Evolutionary conservation across 2,888 invertebrate species (phyloP), one percentile per base, ranked within the genome.

Genomic region (Scrobipalpa costella): DNA sequence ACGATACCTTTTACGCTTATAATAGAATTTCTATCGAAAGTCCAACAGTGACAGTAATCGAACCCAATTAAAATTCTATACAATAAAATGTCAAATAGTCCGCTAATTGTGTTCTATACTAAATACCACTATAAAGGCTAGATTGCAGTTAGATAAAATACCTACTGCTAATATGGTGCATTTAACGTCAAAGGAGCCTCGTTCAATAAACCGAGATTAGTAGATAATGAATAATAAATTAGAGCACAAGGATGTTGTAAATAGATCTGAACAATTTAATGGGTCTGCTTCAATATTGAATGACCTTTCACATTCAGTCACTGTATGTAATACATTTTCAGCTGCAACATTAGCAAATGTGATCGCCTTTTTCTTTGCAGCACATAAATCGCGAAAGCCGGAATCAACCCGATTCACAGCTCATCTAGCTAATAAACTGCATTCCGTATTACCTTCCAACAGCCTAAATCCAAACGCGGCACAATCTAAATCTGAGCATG

Each of bases 401-500:
- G 44, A n/a, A 44, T n/a, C 15, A 9, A 15, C 44, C n/a, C 44
- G 44, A 44, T 44, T 44, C 44, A 44, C 44, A 44, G 44, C 44
- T 44, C 44, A 44, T 44, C 44, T 44, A 44, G n/a, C 44, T 55
- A 44, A 59, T 59, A 44, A 59, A 44, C 59, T 59, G 21, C 27
- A 40, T 44, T 27, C 34, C 33, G n/a, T 34, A 60, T 44, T 60
- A 27, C 44, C 38, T 44, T 21, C 27, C 33, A 60, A 60, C 49
- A 60, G 19, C 47, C 34, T 17, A 64, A 64, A 61, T 64, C 58
- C 61, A 64, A 64, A 64, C 64, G 58, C 57, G 27, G 52, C 58
- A 50, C 61, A 36, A 62, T 63, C 67, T 70, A 73, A 75, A 76
- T 76, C 73, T 71, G 78, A 73, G 73, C 73, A 72, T 75, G 75